phyloP scores from a whole-genome alignment of 1,140 invertebrate genomes.

The Nebria ingens region DNA sequence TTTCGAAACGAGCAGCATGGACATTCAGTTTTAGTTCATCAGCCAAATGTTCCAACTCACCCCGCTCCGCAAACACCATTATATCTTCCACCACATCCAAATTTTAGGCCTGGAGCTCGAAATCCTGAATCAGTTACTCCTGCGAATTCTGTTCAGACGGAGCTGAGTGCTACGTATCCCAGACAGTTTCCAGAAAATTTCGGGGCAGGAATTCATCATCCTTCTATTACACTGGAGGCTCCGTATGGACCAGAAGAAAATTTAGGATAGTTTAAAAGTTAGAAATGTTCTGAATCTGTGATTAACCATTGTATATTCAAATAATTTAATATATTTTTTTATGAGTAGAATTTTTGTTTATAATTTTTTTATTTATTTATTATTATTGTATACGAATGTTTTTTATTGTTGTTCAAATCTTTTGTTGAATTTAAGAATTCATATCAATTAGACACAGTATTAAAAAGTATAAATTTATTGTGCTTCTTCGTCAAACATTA shows the following conservation, averaged over 20 bases:
- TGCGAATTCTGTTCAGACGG: not conserved
- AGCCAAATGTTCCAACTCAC: not conserved
- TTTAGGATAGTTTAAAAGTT: not conserved
- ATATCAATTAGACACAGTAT: no score
- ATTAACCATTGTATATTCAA: slow-evolving; percentile 4
- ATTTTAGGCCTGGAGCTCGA: not conserved
- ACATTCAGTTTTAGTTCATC: not conserved
- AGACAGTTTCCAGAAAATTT: not conserved
- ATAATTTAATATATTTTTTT: not conserved
- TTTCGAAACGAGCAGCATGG: not conserved
- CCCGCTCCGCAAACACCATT: not conserved
- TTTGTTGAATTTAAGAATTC: no score
- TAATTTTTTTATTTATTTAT: no score
- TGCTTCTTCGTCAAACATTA: no score
- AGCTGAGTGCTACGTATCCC: not conserved
- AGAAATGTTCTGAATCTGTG: not conserved
- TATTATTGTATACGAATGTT: no score
- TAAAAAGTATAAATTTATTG: no score
- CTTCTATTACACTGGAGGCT: not conserved
- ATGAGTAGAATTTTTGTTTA: no score
- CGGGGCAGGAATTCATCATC: not conserved
- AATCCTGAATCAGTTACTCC: not conserved
- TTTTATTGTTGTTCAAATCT: no score
- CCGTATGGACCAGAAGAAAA: not conserved
- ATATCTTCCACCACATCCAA: not conserved